Conservation (phyloP, 2,797 vertebrate species). For the Rhinatrema bivittatum region DNA sequence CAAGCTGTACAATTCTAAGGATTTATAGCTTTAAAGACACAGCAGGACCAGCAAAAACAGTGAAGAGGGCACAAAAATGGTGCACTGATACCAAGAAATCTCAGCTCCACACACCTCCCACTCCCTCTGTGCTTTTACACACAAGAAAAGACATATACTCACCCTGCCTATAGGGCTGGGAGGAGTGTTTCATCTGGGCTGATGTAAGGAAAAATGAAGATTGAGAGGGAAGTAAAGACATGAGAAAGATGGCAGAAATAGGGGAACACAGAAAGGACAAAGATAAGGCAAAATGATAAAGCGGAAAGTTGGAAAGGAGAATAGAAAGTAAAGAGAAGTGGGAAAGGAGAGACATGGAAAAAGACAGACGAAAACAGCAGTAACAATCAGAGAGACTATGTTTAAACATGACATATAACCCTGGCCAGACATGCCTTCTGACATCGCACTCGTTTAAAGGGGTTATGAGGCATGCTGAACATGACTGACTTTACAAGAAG, state of each 20-base stretch:
- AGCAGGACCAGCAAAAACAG: too few relatives aligned
- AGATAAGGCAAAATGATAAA: slow-evolving; percentile 3
- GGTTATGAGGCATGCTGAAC: too few relatives aligned
- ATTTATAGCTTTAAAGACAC: too few relatives aligned
- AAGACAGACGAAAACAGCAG: slow-evolving; percentile 27
- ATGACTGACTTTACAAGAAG: too few relatives aligned
- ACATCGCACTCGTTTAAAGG: too few relatives aligned
- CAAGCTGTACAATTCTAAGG: too few relatives aligned
- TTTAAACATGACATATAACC: neutral
- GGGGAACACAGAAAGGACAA: neutral
- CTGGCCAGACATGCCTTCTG: neutral
- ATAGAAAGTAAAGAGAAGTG: neutral
- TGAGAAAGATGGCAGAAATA: too few relatives aligned
- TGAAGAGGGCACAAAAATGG: too few relatives aligned
- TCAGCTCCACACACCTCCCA: too few relatives aligned
- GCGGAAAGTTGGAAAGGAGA: neutral
- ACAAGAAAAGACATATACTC: slow-evolving; percentile 42
- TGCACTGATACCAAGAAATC: too few relatives aligned
- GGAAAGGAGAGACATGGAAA: slow-evolving; percentile 11
- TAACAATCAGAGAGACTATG: slow-evolving; percentile 4
- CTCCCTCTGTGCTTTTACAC: too few relatives aligned
- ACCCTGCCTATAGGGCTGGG: slow-evolving; percentile 33
- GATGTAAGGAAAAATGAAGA: slow-evolving; percentile 3
- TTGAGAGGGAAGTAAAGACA: slow-evolving; percentile 1
- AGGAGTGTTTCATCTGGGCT: slow-evolving; percentile 35